A percentile compares a stretch with the other conserved stretches of the same genome.
phyloP scores from a whole-genome alignment of 1,140 invertebrate species.

The Eulimnadia texana region DNA sequence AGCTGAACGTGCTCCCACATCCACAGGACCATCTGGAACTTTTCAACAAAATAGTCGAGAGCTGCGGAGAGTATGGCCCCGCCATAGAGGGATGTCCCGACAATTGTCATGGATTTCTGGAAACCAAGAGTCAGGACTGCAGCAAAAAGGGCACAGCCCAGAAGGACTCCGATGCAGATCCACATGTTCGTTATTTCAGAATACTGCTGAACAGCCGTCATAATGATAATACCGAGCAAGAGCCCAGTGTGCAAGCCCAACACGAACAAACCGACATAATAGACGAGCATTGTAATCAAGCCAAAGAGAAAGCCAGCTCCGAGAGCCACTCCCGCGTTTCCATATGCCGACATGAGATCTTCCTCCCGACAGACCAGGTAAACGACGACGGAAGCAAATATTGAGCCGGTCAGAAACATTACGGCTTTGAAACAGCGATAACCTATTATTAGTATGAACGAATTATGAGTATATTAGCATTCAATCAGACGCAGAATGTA shows the following conservation, averaged over 20 bases:
- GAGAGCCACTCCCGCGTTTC: slow-evolving; percentile 55
- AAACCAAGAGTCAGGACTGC: slow-evolving; percentile 56
- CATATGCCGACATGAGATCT: slow-evolving; percentile 51
- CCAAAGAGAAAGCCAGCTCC: slow-evolving; percentile 61
- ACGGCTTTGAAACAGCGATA: slow-evolving; percentile 77
- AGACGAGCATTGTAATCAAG: slow-evolving; percentile 62
- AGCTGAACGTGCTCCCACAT: slow-evolving; percentile 39
- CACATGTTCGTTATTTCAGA: slow-evolving; percentile 39
- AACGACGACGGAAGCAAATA: slow-evolving; percentile 62
- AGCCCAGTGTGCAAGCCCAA: slow-evolving; percentile 65
- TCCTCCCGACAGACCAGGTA: slow-evolving; percentile 65
- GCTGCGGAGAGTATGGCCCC: slow-evolving; percentile 52
- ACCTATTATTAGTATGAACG: no score
- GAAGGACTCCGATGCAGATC: slow-evolving; percentile 49
- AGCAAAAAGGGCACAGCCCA: slow-evolving; percentile 48
- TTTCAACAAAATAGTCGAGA: slow-evolving; percentile 62
- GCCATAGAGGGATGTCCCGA: slow-evolving; percentile 60
- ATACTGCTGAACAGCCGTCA: slow-evolving; percentile 41
- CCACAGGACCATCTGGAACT: slow-evolving; percentile 52
- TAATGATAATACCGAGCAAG: slow-evolving; percentile 41
- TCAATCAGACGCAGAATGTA: not conserved
- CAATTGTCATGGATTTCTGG: slow-evolving; percentile 44
- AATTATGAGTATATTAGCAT: no score
- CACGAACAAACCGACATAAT: slow-evolving; percentile 68
- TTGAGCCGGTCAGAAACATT: slow-evolving; percentile 78